Conservation (phyloP, 2,888 invertebrate species). For the Meandrusa payeni region DNA sequence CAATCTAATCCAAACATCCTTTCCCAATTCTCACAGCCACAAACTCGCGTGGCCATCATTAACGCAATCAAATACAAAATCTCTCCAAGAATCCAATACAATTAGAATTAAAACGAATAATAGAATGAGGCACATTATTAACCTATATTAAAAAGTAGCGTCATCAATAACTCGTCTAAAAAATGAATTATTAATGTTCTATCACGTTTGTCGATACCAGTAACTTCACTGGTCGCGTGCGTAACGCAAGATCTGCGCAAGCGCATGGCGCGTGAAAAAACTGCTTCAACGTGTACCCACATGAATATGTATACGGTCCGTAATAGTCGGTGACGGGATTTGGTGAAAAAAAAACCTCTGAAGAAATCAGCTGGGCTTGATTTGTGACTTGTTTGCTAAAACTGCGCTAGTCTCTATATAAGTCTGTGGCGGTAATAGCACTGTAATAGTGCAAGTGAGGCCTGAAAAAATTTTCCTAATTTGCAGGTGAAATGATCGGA, state of each 20-base stretch:
- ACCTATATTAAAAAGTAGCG: constrained; percentile 2
- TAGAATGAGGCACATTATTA: not conserved
- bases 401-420: constrained; percentile 7
- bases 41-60: too few species aligned
- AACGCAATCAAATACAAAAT: too few species aligned
- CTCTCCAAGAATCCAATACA: too few species aligned
- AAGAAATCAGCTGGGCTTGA: constrained; percentile 18
- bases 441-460: not conserved
- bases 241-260: constrained; percentile 21
- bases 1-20: too few species aligned
- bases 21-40: too few species aligned
- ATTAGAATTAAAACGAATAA: not conserved
- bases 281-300: constrained; percentile 11
- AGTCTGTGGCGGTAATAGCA: constrained; percentile 4
- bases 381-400: constrained; percentile 15
- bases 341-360: constrained; percentile 14
- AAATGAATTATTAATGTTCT: constrained; percentile 2
- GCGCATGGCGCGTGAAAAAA: constrained; percentile 20
- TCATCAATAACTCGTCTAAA: constrained; percentile 1
- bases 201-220: constrained; percentile 12
- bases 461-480: constrained; percentile 12
- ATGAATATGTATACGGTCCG: constrained; percentile 17
- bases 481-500: not conserved
- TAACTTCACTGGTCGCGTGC: constrained; percentile 15
- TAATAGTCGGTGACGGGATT: constrained; percentile 22